Base-by-base conservation (phyloP, 2,888 invertebrate species). In the Campoplex nolae region DNA sequence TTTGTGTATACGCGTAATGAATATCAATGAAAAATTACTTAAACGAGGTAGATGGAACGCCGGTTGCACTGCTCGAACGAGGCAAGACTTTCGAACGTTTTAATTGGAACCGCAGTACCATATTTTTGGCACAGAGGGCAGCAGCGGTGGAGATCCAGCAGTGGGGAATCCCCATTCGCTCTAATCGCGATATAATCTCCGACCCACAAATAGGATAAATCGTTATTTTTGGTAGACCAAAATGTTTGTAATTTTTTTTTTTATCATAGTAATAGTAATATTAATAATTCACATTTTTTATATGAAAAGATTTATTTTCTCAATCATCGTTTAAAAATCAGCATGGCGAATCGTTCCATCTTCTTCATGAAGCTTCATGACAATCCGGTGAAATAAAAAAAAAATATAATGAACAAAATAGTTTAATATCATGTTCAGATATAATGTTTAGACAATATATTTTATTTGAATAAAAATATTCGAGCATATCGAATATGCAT, bases 1-100 rank as follows among this genome's bases (percentile, higher is more conserved):
- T 79, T 28, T 48, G 32, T 23, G 16, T 75, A 58, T 35, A 68
- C 13, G 78, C 42, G 81, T 62, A 45, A 81, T 70, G 68, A 68
- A 74, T 70, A 83, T 58, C 77, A 75, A 81, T 86, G 77, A 81
- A 86, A 86, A 70, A 84, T 84, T 81, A 84, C 70, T 84, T 84
- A 84, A 62, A 45, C 74, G 35, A 58, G 81, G 73, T 70, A 78
- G 78, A 67, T 77, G 76, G 73, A 67, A 62, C 67, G 38, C 56
- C 76, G 51, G 67, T 65, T 51, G 71, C 62, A 38, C 11, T 23
- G 35, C n/a, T 23, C 3, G 45, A 23, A 45, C 58, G 38, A 23
- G 62, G 32, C 58, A 38, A 68, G 84, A 84, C 77, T 86, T 78
- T 51, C 45, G 54, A 87, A 78, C 74, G 81, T 87, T 86, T 84